Percentiles rank a stretch among this genome's conserved stretches.
Conservation (phyloP, 2,797 vertebrate species). For the Cygnus olor region DNA sequence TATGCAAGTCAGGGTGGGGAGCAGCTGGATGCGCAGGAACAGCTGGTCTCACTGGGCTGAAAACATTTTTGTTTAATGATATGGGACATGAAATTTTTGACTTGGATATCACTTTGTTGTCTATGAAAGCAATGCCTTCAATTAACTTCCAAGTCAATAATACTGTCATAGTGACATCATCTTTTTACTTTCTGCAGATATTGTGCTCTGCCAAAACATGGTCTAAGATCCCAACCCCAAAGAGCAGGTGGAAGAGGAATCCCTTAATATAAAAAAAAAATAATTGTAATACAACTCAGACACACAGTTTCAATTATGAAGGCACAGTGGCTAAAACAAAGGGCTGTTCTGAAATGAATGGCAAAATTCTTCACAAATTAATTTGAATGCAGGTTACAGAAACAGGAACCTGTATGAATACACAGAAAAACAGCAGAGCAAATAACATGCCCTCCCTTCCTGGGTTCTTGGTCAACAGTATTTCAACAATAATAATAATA, state of each 20-base stretch:
- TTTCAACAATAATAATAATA: neutral
- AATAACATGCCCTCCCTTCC: neutral
- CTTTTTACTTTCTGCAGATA: neutral
- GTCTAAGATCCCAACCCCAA: neutral
- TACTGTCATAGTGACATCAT: neutral
- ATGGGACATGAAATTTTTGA: neutral
- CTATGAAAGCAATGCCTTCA: conserved; percentile 19
- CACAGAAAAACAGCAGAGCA: neutral
- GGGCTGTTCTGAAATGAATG: neutral
- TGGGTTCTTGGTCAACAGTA: neutral
- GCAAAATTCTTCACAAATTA: neutral
- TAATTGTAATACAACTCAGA: neutral
- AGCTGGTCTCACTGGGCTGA: conserved; percentile 29
- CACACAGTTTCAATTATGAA: neutral
- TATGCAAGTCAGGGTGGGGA: conserved; percentile 38
- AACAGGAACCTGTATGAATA: neutral
- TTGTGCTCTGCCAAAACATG: neutral
- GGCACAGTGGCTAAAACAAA: neutral
- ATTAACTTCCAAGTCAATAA: conserved; percentile 11
- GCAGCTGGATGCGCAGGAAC: conserved; percentile 55
- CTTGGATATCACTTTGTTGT: neutral
- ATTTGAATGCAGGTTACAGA: neutral
- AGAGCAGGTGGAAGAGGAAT: neutral
- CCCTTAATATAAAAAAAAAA: neutral
- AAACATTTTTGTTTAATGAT: neutral